These are phyloP conservation scores for Apodemia duryi DNA, from an alignment of 2,888 invertebrate genomes.

Conservation along the genomic window DNA sequence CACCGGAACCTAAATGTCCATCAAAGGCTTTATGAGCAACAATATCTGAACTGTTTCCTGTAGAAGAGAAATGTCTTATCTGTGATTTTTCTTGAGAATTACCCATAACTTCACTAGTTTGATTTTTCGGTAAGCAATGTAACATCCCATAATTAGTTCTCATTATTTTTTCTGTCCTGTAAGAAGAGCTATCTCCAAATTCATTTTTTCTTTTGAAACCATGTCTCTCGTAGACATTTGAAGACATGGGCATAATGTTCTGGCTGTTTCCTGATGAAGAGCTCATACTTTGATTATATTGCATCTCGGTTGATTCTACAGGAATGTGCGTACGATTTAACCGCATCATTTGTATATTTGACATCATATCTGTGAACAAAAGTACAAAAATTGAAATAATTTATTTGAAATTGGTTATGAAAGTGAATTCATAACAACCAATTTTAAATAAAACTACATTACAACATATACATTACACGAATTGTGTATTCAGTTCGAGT, in stretches of 20 bases:
- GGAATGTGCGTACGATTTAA: conserved; percentile 54
- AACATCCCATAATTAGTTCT: conserved; percentile 58
- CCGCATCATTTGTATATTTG: conserved; percentile 59
- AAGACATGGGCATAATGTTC: conserved; percentile 53
- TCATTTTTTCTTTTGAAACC: conserved; percentile 65
- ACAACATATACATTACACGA: too few relatives aligned
- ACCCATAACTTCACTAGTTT: conserved; percentile 50
- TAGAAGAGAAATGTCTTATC: conserved; percentile 49
- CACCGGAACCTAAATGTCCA: conserved; percentile 63
- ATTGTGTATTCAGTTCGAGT: too few relatives aligned
- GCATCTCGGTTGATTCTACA: conserved; percentile 64
- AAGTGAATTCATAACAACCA: too few relatives aligned
- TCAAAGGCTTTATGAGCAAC: conserved; percentile 58
- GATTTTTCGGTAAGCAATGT: conserved; percentile 50
- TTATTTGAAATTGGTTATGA: neutral
- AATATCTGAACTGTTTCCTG: conserved; percentile 52
- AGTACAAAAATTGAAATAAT: neutral
- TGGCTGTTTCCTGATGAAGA: conserved; percentile 43
- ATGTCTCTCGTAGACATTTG: conserved; percentile 63
- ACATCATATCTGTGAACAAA: conserved; percentile 55
- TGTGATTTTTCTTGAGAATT: conserved; percentile 52
- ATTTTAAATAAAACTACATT: too few relatives aligned
- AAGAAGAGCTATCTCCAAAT: conserved; percentile 58
- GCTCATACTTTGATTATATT: conserved; percentile 55
- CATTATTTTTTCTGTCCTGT: conserved; percentile 68